Percentiles rank a stretch among this genome's conserved stretches.
phyloP scores from a whole-genome alignment of 2,797 vertebrate genomes.

The Myiotriccus ornatus region DNA sequence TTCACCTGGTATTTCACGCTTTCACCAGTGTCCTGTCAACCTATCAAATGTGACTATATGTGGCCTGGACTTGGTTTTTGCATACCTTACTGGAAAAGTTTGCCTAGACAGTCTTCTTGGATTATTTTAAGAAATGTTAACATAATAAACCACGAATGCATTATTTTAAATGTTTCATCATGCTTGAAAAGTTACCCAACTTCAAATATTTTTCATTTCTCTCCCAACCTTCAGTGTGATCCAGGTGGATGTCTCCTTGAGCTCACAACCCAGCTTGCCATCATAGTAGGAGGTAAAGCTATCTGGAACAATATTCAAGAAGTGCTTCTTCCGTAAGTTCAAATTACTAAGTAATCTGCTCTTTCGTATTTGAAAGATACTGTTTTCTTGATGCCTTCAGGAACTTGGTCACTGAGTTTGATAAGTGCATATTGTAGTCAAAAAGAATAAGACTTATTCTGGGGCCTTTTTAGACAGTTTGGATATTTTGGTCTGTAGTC shows the following conservation, averaged over 20 bases:
- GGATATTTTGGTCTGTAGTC: neutral
- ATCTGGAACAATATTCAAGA: constrained; percentile 97
- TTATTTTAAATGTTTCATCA: neutral
- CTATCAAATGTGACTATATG: neutral
- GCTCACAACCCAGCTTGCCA: constrained; percentile 89
- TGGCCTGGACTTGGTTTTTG: neutral
- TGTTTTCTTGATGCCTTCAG: neutral
- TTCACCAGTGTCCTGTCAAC: neutral
- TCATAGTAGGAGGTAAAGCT: constrained; percentile 95
- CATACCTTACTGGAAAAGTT: neutral
- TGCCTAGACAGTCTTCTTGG: neutral
- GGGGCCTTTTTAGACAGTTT: neutral
- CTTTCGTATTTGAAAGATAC: neutral
- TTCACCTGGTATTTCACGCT: neutral
- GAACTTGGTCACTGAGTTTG: neutral
- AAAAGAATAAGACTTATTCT: neutral
- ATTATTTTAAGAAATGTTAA: neutral
- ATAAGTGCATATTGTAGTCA: neutral
- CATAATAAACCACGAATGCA: neutral
- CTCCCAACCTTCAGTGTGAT: constrained; percentile 82
- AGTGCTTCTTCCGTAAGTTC: constrained; percentile 90
- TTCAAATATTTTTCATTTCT: neutral
- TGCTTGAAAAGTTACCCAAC: neutral
- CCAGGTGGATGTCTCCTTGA: constrained; percentile 93
- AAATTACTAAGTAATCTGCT: neutral